Evolutionary conservation across 2,888 invertebrate species (phyloP), one percentile per base, ranked within the genome.

Genomic region (Macrosoma leucophasiata): DNA sequence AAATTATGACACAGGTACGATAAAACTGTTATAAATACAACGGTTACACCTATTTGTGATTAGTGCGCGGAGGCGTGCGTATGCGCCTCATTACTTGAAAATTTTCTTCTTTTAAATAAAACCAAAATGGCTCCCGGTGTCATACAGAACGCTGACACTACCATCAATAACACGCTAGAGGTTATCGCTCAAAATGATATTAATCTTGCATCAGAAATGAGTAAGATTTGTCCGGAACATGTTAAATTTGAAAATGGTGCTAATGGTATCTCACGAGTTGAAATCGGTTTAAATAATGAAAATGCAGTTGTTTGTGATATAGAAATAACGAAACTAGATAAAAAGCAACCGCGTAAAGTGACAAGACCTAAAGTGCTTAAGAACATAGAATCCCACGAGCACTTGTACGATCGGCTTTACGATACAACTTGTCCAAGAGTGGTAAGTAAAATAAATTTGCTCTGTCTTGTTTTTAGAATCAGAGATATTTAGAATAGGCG

Each of bases 11-110:
- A 38, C 21, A 28, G 26, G 29, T 41, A 39, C 58, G 70, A 74
- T 72, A 75, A 72, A 67, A 62, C 50, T 62, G 55, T 69, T 77
- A 78, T 78, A 78, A 63, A 78, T 73, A 72, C 73, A 52, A 48
- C 51, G 58, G 52, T 46, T 53, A 48, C 58, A 63, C 55, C 42
- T 59, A 56, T 41, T 45, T 40, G 40, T 45, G 52, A 51, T 60
- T 69, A 77, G 78, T 77, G 59, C 58, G 69, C 55, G 39, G 55
- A 61, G 62, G 64, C 42, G 46, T 48, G 45, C 58, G 62, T 61
- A 58, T 46, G 52, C 51, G 63, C 47, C 60, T 64, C 57, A 52
- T 53, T 25, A 33, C 30, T 23, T 27, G 39, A 29, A 12, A 17
- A 34, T 25, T 17, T 26, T 23, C 30, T n/a, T 33, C 15, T 12